Evolutionary conservation across 2,888 invertebrate species (phyloP).

Genomic region (Prenolepis imparis): DNA sequence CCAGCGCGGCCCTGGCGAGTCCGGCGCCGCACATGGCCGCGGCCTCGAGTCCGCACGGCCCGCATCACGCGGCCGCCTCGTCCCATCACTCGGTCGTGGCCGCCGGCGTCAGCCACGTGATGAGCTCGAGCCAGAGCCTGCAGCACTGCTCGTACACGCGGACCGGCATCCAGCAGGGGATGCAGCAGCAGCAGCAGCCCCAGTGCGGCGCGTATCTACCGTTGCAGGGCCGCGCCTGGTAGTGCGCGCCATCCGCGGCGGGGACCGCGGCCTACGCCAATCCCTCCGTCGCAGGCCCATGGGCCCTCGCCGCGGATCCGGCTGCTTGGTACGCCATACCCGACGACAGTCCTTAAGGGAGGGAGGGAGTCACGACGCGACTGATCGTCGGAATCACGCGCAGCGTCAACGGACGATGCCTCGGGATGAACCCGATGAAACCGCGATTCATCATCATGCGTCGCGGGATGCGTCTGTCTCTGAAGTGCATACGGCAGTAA

Average conservation of each 20-base stretch:
- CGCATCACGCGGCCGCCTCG: slow-evolving; percentile 85
- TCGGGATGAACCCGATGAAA: slow-evolving; percentile 35
- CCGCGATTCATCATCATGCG: neutral
- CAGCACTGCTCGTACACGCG: slow-evolving; percentile 86
- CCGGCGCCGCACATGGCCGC: slow-evolving; percentile 87
- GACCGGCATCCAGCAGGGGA: slow-evolving; percentile 88
- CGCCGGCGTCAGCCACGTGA: slow-evolving; percentile 87
- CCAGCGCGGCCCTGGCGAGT: slow-evolving; percentile 86
- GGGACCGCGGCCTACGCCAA: slow-evolving; percentile 83
- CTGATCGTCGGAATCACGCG: neutral
- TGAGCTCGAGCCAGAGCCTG: slow-evolving; percentile 88
- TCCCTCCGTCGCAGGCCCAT: slow-evolving; percentile 84
- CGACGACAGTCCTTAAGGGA: slow-evolving; percentile 89
- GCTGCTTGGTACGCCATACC: slow-evolving; percentile 89
- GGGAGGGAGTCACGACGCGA: neutral
- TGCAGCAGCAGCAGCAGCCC: slow-evolving; percentile 89
- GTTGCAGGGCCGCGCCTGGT: slow-evolving; percentile 95
- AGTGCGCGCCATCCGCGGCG: slow-evolving; percentile 88
- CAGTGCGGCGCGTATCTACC: slow-evolving; percentile 95
- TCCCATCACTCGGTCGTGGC: slow-evolving; percentile 87
- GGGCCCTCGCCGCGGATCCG: slow-evolving; percentile 85
- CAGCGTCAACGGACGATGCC: neutral
- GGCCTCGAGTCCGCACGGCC: slow-evolving; percentile 86
- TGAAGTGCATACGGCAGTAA: neutral
- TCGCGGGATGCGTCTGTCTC: neutral